A percentile compares a stretch with the other conserved stretches of the same genome.
phyloP scores from a whole-genome alignment of 2,888 invertebrate genomes.

The Philereme transversata region DNA sequence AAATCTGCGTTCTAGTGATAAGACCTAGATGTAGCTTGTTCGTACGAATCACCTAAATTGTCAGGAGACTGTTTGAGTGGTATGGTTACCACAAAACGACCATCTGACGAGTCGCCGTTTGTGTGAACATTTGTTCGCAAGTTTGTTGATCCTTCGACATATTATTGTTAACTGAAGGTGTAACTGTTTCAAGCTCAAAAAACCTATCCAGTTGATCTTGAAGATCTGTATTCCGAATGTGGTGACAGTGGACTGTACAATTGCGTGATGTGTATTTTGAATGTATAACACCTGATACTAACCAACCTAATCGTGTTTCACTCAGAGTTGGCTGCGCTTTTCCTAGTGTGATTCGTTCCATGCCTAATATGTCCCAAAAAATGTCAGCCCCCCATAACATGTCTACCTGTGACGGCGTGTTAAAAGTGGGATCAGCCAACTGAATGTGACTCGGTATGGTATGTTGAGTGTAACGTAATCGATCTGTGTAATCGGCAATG shows the following conservation, averaged over 20 bases:
- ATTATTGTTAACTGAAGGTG: not conserved
- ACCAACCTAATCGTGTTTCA: constrained; percentile 5
- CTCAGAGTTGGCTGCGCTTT: not conserved
- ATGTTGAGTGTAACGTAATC: not conserved
- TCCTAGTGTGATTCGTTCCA: not conserved
- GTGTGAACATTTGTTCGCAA: not conserved
- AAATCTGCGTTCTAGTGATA: constrained; percentile 27
- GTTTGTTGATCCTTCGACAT: not conserved
- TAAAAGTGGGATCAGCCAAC: constrained; percentile 17
- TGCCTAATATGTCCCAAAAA: constrained; percentile 2
- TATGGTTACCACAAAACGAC: constrained; percentile 26
- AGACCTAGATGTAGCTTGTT: constrained; percentile 18
- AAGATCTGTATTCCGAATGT: not conserved
- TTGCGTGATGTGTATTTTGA: constrained; percentile 1
- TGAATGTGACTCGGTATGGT: constrained; percentile 1
- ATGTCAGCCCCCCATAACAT: constrained; percentile 1
- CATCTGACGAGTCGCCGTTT: constrained; percentile 4
- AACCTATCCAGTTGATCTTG: not conserved
- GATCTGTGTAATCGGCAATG: constrained; percentile 10
- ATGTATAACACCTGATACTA: constrained; percentile 4
- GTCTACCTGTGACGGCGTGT: constrained; percentile 2
- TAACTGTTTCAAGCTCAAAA: not conserved
- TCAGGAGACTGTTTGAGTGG: constrained; percentile 26
- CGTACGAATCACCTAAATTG: constrained; percentile 20
- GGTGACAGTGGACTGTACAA: constrained; percentile 3